Conservation (phyloP, 2,888 invertebrate genomes). For the Macrosoma leucophasiata region DNA sequence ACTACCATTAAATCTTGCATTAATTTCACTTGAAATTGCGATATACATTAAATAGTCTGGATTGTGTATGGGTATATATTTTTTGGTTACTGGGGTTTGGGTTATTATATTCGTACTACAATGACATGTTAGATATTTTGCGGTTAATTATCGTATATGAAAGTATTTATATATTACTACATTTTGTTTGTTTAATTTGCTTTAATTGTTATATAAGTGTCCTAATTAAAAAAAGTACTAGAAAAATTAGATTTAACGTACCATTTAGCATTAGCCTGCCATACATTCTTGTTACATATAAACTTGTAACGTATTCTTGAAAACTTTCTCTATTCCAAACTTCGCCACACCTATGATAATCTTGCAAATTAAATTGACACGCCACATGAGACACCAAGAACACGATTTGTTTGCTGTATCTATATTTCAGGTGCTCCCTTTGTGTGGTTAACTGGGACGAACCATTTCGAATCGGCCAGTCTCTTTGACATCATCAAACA, state of each 20-base stretch:
- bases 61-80: no score
- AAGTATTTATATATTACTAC: no score
- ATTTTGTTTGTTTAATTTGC: no score
- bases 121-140: no score
- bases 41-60: no score
- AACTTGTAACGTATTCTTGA: constrained; percentile 1
- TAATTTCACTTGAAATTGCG: no score
- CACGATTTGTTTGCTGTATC: constrained; percentile 57
- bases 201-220: no score
- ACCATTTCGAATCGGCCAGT: constrained; percentile 47
- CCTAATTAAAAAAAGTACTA: background rate
- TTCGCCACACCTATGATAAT: constrained; percentile 23
- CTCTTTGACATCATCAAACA: constrained; percentile 35
- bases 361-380: constrained; percentile 64
- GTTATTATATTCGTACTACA: no score
- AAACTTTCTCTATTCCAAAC: constrained; percentile 22
- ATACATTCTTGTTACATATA: background rate
- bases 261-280: no score
- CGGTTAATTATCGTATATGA: no score
- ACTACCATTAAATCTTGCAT: no score
- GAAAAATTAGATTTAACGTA: background rate
- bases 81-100: no score
- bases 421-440: constrained; percentile 55
- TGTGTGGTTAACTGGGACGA: constrained; percentile 53
- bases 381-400: constrained; percentile 39